Base-by-base conservation (phyloP, 2,113 vertebrate species). In the Terrapene triunguis region DNA sequence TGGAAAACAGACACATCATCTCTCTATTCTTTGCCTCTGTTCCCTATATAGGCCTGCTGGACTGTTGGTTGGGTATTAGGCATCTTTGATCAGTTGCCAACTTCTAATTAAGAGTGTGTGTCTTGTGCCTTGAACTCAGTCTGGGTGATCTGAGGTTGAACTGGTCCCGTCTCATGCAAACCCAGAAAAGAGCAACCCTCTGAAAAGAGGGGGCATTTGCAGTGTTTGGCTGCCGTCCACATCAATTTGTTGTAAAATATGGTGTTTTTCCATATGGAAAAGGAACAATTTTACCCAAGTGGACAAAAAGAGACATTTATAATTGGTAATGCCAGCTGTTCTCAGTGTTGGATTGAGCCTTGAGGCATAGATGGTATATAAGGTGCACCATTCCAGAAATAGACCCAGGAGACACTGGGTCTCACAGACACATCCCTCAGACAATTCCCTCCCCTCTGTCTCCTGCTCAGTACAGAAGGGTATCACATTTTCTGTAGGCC, bases 201-300 rank as follows among this genome's bases (percentile, higher is more conserved):
- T 44, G 44, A 35, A 21, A 72, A 65, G 74, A 82, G 17, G 65
- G 0, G 0, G 81, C 0, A 2, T 24, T 85, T 0, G 0, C 29
- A 55, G 84, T 1, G 19, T 25, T 86, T 89, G 82, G 54, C 51
- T 89, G 50, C 51, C 87, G 76, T 82, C 84, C 42, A 1, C 50
- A 80, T 88, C 87, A 69, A 10, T 38, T 84, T 90, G 69, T 47
- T 78, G 6, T 76, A 25, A 74, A 42, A 76, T 76, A 8, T 44
- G 21, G 12, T 38, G 24, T 47, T 29, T 47, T 47, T n/a, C 24
- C 42, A 25, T 78, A 27, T 47, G 25, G 74, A 78, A 78, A 47
- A 42, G 74, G 7, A 78, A 42, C 11, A 76, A n/a, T 69, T 69
- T 69, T 69, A n/a, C 65, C 21, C 65, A 69, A n/a, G 29, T 72